phyloP scores from a whole-genome alignment of 2,888 invertebrate genomes.

The Electrophaes corylata region DNA sequence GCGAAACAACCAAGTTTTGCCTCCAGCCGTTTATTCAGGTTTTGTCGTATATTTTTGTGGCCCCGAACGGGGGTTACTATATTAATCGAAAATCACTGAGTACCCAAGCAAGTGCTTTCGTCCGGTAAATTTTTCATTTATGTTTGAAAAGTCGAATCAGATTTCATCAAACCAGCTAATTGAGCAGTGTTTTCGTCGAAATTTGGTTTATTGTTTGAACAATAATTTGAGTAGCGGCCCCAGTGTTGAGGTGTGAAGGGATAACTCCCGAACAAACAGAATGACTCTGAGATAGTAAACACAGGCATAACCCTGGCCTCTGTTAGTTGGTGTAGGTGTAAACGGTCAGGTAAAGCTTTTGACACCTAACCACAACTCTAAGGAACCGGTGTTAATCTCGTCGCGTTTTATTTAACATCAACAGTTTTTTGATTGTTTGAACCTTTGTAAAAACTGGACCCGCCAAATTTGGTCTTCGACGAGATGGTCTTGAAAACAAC shows the following conservation, averaged over 20 bases:
- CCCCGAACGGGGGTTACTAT: conserved; percentile 63
- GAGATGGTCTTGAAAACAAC: conserved; percentile 42
- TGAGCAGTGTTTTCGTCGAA: conserved; percentile 60
- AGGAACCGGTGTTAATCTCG: conserved; percentile 72
- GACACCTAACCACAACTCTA: conserved; percentile 74
- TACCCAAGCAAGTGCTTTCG: conserved; percentile 35
- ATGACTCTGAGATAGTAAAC: conserved; percentile 72
- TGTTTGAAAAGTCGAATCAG: conserved; percentile 29
- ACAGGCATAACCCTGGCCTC: conserved; percentile 54
- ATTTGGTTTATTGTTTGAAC: conserved; percentile 63
- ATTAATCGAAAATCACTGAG: conserved; percentile 62
- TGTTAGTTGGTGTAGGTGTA: conserved; percentile 65
- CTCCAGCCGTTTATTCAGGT: conserved; percentile 80
- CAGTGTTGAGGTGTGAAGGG: conserved; percentile 72
- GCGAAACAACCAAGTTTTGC: conserved; percentile 76
- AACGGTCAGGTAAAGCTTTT: conserved; percentile 81
- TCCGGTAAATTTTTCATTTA: conserved; percentile 20
- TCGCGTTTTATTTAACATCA: conserved; percentile 74
- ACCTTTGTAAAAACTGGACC: conserved; percentile 52
- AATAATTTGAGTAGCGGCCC: conserved; percentile 75
- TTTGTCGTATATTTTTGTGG: conserved; percentile 81
- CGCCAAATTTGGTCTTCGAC: conserved; percentile 55
- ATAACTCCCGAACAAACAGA: conserved; percentile 78
- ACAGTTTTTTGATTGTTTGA: conserved; percentile 69
- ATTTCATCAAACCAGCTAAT: conserved; percentile 43